Base-by-base conservation (phyloP, 2,888 invertebrate species). In the Cheilosia pagana region DNA sequence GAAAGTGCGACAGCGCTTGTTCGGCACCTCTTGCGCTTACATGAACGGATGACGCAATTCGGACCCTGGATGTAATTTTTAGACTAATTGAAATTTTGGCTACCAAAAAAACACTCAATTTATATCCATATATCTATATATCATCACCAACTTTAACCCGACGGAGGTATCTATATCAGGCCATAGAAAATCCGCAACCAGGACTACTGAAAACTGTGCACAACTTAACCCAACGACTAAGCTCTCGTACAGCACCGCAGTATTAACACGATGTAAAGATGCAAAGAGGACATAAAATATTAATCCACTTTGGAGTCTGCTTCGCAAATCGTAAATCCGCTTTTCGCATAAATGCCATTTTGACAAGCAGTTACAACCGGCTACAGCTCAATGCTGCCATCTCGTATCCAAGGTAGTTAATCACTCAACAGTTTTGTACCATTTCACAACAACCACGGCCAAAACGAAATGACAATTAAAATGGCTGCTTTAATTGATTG, bases 401-500 rank as follows among this genome's bases (percentile, higher is more conserved):
- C 55, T 52, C 60, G 81, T 81, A 65, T 55, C 81, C 85, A 65
- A 60, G 85, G 81, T 62, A 76, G 45, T 76, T 85, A 85, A 85
- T 85, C 85, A 62, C 75, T 71, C 70, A 75, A 71, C 59, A 48
- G 67, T 83, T 74, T 68, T 72, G 72, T 71, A 70, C 48, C 59
- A 25, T 63, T 59, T 65, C 45, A 23, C 41, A n/a, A 39, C 48
- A n/a, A 28, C 45, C 45, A 59, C 70, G 25, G 41, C 45, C 25
- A 60, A 72, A 79, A 70, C 65, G 52, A 70, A 81, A 86, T 78
- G 86, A 81, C 86, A 81, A 87, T 86, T 86, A 86, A 87, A 87
- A 86, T 68, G 77, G 67, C 81, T 25, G 76, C 81, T 81, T 85
- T 85, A 86, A 86, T 86, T 87, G 87, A 85, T 86, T 83, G 50